phyloP scores from a whole-genome alignment of 2,113 vertebrate genomes.

The Carassius gibelio region DNA sequence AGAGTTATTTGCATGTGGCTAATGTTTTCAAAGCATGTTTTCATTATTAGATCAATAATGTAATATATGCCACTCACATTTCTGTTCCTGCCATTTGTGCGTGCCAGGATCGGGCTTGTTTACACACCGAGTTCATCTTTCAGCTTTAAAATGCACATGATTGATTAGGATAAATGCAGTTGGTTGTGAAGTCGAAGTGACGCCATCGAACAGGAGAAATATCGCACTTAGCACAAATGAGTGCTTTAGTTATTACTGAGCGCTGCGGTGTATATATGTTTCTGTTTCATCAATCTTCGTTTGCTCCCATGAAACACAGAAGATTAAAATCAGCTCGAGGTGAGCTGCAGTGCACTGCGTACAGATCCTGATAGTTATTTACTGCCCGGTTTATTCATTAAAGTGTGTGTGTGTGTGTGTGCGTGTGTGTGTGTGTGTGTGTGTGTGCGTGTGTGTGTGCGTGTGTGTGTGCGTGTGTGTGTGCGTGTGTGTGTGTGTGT shows the following conservation, averaged over 20 bases:
- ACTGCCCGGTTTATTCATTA: not conserved
- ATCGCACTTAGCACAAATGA: not conserved
- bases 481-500: conserved; percentile 47
- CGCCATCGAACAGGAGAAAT: not conserved
- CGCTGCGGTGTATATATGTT: not conserved
- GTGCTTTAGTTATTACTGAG: conserved; percentile 26
- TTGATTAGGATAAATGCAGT: conserved; percentile 41
- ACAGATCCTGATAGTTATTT: not conserved
- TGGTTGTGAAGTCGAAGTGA: not conserved
- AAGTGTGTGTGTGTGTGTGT: not conserved
- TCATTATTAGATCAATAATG: conserved; percentile 40
- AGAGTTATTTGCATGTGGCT: conserved; percentile 22
- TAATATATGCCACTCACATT: conserved; percentile 6
- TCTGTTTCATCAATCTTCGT: conserved; percentile 45
- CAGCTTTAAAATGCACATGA: conserved; percentile 23
- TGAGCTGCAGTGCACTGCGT: not conserved
- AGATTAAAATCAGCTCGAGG: not conserved
- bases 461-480: not conserved
- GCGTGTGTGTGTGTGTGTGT: no score
- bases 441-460: no score
- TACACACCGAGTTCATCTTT: conserved; percentile 33
- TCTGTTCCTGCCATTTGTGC: not conserved
- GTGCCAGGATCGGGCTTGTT: conserved; percentile 17
- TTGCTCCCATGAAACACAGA: conserved; percentile 43
- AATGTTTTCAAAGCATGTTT: not conserved